Evolutionary conservation across 2,797 vertebrate species (phyloP), one percentile per base, ranked within the genome.

Genomic region (Spinibarbus caldwelli): DNA sequence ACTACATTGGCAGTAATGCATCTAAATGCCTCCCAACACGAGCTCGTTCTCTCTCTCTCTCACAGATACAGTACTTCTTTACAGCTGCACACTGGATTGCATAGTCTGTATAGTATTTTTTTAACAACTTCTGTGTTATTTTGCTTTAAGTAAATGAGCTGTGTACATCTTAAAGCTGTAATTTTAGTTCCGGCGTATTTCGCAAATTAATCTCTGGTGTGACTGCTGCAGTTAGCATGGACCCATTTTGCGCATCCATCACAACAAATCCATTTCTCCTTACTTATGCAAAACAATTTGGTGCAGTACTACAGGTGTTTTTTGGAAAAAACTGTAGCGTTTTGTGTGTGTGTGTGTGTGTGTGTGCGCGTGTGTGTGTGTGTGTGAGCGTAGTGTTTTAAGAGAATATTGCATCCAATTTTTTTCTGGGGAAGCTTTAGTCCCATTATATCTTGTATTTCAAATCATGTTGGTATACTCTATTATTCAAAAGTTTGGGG

Each of bases 1-100:
- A 85, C 76, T 70, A 70, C 41, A 47, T 59, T 87, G 80, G 83
- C 64, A 80, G 85, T 80, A 85, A 83, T 83, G 64, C 80, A 36
- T 67, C 23, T 78, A 52, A 78, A 81, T 81, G 78, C 38, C 73
- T 83, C 29, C 71, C 68, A 34, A 47, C 66, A 62, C 23, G 23
- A 49, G 41, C 57, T 36, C 19, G 0, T 17, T 78, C 47, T 72
- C 41, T 78, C 41, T 49, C 17, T 31, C 67, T 19, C 59, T 7
- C 43, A 14, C 54, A 59, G 34, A 21, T 29, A 8, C 8, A 52
- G 19, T 70, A 4, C 54, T 26, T 72, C 12, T 23, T 52, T 54
- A 31, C 29, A 36, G 64, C 34, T 52, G 38, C 38, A 70, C 34
- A 19, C 43, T 23, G 4, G 23, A 67, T 29, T 49, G 23, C 59